A percentile compares a stretch with the other conserved stretches of the same genome.
Conservation (phyloP, 53 echinoderm and acorn worm species). For the Arbacia lixula region DNA sequence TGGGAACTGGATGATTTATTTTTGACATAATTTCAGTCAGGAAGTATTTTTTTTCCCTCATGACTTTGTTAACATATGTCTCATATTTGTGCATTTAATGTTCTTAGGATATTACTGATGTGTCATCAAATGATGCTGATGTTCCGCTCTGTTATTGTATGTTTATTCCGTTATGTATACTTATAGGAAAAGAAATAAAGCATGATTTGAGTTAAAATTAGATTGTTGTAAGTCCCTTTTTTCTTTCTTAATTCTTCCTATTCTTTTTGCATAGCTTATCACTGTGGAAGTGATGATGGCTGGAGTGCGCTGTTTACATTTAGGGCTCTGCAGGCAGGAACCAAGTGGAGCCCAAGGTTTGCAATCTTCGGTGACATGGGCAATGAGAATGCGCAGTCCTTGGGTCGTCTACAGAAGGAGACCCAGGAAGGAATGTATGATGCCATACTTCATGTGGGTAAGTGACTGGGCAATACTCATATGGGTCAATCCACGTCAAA, state of each 20-base stretch:
- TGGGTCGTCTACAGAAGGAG: slow-evolving; percentile 63
- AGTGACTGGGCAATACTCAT: too few relatives aligned
- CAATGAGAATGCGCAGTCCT: slow-evolving; percentile 70
- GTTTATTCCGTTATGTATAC: background rate
- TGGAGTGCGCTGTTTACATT: slow-evolving; percentile 89
- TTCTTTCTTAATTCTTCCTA: background rate
- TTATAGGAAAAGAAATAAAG: background rate
- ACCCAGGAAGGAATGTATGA: slow-evolving; percentile 70
- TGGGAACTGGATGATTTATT: too few relatives aligned
- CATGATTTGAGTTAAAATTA: background rate
- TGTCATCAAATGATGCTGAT: too few relatives aligned
- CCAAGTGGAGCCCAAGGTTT: slow-evolving; percentile 66
- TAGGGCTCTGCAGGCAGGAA: slow-evolving; percentile 61
- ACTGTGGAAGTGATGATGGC: slow-evolving; percentile 85
- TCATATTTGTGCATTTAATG: too few relatives aligned
- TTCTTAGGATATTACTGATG: too few relatives aligned
- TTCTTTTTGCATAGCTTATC: slow-evolving; percentile 68
- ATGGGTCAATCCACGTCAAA: too few relatives aligned
- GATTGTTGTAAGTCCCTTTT: background rate
- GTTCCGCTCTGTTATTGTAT: background rate
- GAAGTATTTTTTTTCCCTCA: too few relatives aligned
- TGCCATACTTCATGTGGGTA: slow-evolving; percentile 78
- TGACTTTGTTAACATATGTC: too few relatives aligned
- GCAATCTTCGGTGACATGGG: slow-evolving; percentile 79
- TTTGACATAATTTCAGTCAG: too few relatives aligned